Evolutionary conservation across 2,888 invertebrate genomes (phyloP), one percentile per base, ranked within the genome.

Genomic region (Dicyrtoma fusca): DNA sequence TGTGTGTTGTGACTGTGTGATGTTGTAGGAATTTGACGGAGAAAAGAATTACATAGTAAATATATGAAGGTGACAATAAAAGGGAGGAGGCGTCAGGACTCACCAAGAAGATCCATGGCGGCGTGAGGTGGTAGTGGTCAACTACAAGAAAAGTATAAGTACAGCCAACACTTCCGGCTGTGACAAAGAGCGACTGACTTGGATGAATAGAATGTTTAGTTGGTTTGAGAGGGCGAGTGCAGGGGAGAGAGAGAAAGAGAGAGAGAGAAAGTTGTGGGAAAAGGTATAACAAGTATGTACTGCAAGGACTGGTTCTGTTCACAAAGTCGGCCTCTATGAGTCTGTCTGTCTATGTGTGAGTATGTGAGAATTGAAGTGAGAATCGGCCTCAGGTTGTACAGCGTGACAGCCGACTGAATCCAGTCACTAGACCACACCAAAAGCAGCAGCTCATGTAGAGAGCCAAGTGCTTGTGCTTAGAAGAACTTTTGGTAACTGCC

Each of bases 91-190:
- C 45, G 62, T 26, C n/a, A 69, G 59, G 44, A 71, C 71, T 71
- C 71, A 71, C 71, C 71, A 42, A 71, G 63, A 45, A 71, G 53
- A 63, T 71, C 71, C 71, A 71, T 71, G 51, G 42, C 51, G 42
- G 74, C 63, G 21, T 23, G 19, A 14, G 63, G 63, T 49, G 64
- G 49, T 49, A 34, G 61, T 61, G 61, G 61, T 61, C 51, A 51
- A 51, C 25, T 51, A 53, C 21, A 53, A 53, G 53, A 17, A 19
- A 53, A n/a, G n/a, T n/a, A 19, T 21, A 51, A 64, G 64, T 64
- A 25, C 64, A 64, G 23, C n/a, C 49, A 51, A 64, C 49, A 64
- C 51, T 64, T 64, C 64, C 64, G 64, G 64, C 26, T 23, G 13
- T 17, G 44, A 61, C 61, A 61, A 61, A 61, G 44, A 61, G 61